Conservation (phyloP, 2,797 vertebrate species). For the Caiman crocodilus region DNA sequence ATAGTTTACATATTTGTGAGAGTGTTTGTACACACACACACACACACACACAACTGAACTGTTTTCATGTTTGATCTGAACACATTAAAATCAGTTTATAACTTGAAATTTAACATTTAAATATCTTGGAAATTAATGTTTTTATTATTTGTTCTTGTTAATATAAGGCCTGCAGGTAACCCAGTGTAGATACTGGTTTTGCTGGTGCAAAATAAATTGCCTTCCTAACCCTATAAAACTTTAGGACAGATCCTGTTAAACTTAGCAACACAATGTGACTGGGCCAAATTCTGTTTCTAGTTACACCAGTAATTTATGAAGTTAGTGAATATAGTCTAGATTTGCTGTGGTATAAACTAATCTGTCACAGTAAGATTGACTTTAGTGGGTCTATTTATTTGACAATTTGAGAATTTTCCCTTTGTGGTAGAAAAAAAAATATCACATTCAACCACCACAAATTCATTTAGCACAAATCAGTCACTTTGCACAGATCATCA, state of each 20-base stretch:
- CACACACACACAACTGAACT: too few relatives aligned
- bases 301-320: rapidly evolving
- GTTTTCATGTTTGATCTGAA: not conserved
- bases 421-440: not conserved
- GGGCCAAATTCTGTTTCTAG: not conserved
- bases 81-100: not conserved
- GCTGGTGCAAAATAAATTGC: not conserved
- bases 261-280: not conserved
- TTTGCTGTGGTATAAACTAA: not conserved
- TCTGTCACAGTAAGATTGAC: not conserved
- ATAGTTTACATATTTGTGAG: too few relatives aligned
- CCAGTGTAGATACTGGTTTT: not conserved
- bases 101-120: not conserved
- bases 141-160: too few relatives aligned
- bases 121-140: too few relatives aligned
- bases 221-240: not conserved
- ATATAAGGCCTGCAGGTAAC: not conserved
- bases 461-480: not conserved
- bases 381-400: rapidly evolving
- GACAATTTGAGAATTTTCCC: not conserved
- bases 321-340: not conserved
- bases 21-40: too few relatives aligned
- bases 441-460: not conserved
- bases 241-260: not conserved
- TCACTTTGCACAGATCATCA: not conserved